Conservation (phyloP, 2,113 vertebrate genomes). For the Indicator maculatus region DNA sequence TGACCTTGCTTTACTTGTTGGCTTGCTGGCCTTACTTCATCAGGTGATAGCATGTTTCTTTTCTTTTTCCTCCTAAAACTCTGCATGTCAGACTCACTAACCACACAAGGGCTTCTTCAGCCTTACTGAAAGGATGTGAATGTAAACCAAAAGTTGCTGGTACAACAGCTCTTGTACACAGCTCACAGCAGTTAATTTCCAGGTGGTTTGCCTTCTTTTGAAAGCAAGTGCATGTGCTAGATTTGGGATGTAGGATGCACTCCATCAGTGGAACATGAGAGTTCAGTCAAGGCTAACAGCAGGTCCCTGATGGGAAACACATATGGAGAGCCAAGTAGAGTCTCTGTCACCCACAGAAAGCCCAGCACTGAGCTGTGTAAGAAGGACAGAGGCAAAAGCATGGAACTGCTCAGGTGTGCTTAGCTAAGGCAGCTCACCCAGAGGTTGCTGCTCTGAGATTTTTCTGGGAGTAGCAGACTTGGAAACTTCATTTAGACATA, state of each 20-base stretch:
- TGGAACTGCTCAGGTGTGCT: not conserved
- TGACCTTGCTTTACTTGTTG: not conserved
- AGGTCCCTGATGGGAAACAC: accelerated
- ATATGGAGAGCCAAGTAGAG: not conserved
- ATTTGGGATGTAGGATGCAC: not conserved
- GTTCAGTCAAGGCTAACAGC: not conserved
- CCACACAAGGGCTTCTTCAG: not conserved
- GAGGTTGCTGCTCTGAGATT: not conserved
- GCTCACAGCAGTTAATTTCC: not conserved
- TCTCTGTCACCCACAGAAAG: not conserved
- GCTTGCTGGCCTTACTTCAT: not conserved
- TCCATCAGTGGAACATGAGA: not conserved
- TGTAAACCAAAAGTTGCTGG: not conserved
- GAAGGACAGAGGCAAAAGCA: not conserved
- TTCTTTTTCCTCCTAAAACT: not conserved
- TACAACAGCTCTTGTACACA: not conserved
- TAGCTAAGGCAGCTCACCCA: not conserved
- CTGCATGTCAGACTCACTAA: not conserved
- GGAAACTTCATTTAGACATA: not conserved
- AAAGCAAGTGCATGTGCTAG: not conserved
- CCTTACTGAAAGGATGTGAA: not conserved
- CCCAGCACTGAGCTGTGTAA: not conserved
- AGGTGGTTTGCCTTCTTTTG: not conserved
- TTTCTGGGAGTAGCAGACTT: not conserved
- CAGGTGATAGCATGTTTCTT: not conserved